Conservation (phyloP, 2,888 invertebrate species). For the Vandiemenella viatica region DNA sequence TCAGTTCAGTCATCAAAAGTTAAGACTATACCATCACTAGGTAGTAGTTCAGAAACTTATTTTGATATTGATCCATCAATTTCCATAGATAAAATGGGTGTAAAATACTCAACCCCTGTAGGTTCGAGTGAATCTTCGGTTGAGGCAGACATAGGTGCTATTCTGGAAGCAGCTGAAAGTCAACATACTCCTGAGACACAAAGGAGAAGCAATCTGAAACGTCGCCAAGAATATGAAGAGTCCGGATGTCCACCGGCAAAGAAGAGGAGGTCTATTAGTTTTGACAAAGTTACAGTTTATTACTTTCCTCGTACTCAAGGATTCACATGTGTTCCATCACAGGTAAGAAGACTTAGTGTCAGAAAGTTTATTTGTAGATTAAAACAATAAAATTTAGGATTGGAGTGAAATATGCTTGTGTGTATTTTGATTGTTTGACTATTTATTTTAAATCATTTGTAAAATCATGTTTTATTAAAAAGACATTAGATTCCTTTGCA, state of each 20-base stretch:
- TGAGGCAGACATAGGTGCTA: constrained; percentile 6
- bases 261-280: constrained; percentile 68
- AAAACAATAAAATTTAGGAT: too few species aligned
- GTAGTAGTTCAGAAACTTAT: neutral
- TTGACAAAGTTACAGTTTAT: constrained; percentile 84
- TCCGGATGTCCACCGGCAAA: constrained; percentile 24
- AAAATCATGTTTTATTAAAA: too few species aligned
- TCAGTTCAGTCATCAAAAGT: neutral
- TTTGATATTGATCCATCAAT: neutral
- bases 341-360: constrained; percentile 21
- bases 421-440: too few species aligned
- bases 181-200: constrained; percentile 20
- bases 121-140: neutral
- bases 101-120: neutral
- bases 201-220: constrained; percentile 52
- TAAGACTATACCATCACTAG: neutral
- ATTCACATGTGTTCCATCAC: constrained; percentile 78
- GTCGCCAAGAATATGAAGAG: constrained; percentile 29
- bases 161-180: neutral
- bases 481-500: too few species aligned
- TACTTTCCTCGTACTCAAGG: constrained; percentile 90
- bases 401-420: too few species aligned
- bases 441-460: too few species aligned
- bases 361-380: too few species aligned
- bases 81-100: neutral